A percentile compares a stretch with the other conserved stretches of the same genome.
Evolutionary conservation across 2,113 vertebrate genomes (phyloP).

Genomic region (Ellobius talpinus): DNA sequence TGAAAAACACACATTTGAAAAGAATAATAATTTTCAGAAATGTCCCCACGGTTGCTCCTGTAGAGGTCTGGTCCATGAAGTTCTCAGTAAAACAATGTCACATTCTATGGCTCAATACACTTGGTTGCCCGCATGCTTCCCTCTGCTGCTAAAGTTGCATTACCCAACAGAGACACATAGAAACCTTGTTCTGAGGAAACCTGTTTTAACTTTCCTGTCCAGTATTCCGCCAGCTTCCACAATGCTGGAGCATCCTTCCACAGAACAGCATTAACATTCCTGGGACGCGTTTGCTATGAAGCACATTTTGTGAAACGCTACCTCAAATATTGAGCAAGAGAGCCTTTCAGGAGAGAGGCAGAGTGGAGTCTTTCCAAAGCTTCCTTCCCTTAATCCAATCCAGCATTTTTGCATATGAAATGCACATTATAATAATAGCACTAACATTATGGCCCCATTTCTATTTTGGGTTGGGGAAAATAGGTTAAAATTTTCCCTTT

Average conservation of each 20-base stretch:
- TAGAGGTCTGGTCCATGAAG: background rate
- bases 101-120: background rate
- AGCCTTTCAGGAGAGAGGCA: constrained; percentile 8
- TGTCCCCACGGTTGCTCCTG: background rate
- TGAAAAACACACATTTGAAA: background rate
- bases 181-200: constrained; percentile 37
- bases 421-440: constrained; percentile 33
- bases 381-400: constrained; percentile 1
- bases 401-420: constrained; percentile 45
- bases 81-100: background rate
- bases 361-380: constrained; percentile 12
- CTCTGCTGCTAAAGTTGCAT: background rate
- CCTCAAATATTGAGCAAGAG: constrained; percentile 27
- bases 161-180: background rate
- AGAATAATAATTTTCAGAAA: constrained; percentile 38
- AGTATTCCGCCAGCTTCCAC: background rate
- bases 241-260: background rate
- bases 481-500: constrained; percentile 58
- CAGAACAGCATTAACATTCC: background rate
- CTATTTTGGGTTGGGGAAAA: constrained; percentile 69
- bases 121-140: background rate
- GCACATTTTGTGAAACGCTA: constrained; percentile 39
- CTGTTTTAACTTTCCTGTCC: background rate
- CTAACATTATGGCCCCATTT: constrained; percentile 58
- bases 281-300: background rate